Conservation (phyloP, 1,140 invertebrate genomes). For the Hormaphis cornu region DNA sequence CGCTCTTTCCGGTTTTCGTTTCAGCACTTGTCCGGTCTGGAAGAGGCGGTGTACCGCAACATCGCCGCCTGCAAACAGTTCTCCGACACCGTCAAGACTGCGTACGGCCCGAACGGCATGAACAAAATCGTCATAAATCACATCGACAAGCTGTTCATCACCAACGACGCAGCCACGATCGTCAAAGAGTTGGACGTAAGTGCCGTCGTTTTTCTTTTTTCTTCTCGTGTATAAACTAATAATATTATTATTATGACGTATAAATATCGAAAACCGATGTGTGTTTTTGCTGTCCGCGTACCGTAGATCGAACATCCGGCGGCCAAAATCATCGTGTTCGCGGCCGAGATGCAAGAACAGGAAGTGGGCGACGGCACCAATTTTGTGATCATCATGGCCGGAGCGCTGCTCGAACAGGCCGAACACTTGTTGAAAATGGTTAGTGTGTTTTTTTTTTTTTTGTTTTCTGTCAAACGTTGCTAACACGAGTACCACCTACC, state of each 20-base stretch:
- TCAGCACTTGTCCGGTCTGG: constrained; percentile 88
- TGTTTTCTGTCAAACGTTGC: background rate
- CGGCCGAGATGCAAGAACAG: constrained; percentile 95
- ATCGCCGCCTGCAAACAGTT: constrained; percentile 95
- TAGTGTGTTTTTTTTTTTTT: constrained; percentile 28
- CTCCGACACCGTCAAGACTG: constrained; percentile 79
- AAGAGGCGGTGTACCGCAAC: constrained; percentile 94
- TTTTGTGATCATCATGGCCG: constrained; percentile 91
- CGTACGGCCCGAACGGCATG: constrained; percentile 97
- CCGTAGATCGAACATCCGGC: constrained; percentile 94
- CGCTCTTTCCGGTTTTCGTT: background rate
- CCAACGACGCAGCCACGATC: constrained; percentile 97
- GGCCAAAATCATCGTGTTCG: constrained; percentile 92
- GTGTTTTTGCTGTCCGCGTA: too few relatives aligned
- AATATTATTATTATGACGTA: background rate
- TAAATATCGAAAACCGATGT: background rate
- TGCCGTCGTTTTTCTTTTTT: constrained; percentile 19
- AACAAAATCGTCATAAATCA: constrained; percentile 99
- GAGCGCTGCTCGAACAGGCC: constrained; percentile 81
- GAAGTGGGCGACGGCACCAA: constrained; percentile 99
- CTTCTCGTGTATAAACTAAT: background rate
- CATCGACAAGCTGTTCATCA: constrained; percentile 96
- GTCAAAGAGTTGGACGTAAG: constrained; percentile 81
- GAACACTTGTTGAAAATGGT: constrained; percentile 82
- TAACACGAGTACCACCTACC: too few relatives aligned